Conservation (phyloP, 2,888 invertebrate species). For the Papilio elwesi region DNA sequence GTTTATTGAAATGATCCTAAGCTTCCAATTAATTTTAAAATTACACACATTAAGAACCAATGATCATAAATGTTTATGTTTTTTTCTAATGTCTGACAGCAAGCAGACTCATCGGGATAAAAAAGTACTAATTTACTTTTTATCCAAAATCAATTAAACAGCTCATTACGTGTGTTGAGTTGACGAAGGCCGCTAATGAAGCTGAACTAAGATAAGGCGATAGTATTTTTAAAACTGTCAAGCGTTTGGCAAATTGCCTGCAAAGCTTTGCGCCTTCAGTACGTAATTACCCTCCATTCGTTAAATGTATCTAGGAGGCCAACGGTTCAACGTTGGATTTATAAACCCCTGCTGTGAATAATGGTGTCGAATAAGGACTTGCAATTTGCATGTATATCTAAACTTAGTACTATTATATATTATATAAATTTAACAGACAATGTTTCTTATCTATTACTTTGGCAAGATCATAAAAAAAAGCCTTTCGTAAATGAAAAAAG, state of each 20-base stretch:
- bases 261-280: conserved; percentile 2
- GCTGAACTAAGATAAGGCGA: conserved; percentile 1
- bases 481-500: no score
- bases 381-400: not conserved
- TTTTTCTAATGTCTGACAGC: no score
- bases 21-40: no score
- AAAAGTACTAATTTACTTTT: no score
- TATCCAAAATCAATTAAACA: not conserved
- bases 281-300: conserved; percentile 25
- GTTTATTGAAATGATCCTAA: no score
- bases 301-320: conserved; percentile 12
- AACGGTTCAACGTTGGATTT: conserved; percentile 16
- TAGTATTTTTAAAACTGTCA: conserved; percentile 18
- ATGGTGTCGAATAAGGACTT: not conserved
- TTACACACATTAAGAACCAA: no score
- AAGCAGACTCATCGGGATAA: no score
- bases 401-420: not conserved
- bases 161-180: not conserved
- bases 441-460: no score
- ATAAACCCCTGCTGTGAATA: conserved; percentile 12
- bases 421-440: not conserved
- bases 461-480: no score
- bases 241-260: conserved; percentile 21
- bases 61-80: no score
- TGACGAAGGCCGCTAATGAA: not conserved